Conservation (phyloP, 2,888 invertebrate species). For the Synanthedon tipuliformis region DNA sequence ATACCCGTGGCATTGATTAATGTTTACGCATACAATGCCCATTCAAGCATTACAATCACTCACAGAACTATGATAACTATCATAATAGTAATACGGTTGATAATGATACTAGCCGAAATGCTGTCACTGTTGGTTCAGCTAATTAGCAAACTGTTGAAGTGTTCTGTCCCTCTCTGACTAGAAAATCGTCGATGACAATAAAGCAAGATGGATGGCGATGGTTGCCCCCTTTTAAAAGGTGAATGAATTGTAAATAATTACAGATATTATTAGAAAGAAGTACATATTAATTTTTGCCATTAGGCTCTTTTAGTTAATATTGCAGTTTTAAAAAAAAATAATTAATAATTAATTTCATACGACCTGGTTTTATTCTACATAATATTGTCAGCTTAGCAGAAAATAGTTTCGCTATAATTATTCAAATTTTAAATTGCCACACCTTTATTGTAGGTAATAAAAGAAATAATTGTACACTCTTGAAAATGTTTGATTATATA, state of each 20-base stretch:
- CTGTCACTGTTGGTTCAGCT: slow-evolving; percentile 38
- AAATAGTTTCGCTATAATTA: no score
- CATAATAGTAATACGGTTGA: slow-evolving; percentile 24
- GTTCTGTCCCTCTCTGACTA: slow-evolving; percentile 40
- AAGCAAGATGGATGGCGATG: slow-evolving; percentile 25
- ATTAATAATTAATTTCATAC: no score
- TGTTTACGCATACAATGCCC: slow-evolving; percentile 57
- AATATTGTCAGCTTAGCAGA: no score
- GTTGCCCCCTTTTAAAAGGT: slow-evolving; percentile 24
- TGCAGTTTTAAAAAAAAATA: no score
- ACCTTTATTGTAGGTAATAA: no score
- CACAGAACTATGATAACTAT: slow-evolving; percentile 27
- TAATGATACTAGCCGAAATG: slow-evolving; percentile 18
- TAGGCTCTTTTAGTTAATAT: no score
- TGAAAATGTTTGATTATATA: no score
- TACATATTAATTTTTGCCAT: no score
- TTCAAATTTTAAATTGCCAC: no score
- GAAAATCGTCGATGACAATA: slow-evolving; percentile 15
- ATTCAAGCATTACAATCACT: slow-evolving; percentile 29
- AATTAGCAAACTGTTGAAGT: slow-evolving; percentile 51
- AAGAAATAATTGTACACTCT: no score
- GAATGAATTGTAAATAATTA: slow-evolving; percentile 40
- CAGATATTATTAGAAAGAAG: not conserved
- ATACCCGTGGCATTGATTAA: slow-evolving; percentile 61
- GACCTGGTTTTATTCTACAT: no score